Evolutionary conservation across 2,113 vertebrate genomes (phyloP).

Genomic region (Onychorhynchus coronatus): DNA sequence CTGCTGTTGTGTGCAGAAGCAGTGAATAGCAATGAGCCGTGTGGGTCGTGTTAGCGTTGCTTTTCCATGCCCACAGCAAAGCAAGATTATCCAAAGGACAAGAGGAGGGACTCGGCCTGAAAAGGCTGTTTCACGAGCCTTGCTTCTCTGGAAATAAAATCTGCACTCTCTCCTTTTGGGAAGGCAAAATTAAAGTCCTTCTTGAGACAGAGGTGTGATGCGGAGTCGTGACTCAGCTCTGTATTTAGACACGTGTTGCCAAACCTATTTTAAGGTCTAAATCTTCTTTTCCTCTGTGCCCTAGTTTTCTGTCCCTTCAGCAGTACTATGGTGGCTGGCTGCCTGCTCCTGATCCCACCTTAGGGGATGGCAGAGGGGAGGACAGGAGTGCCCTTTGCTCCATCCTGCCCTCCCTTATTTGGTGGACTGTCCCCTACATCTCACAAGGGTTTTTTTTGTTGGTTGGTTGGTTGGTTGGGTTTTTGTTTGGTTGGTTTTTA

Average conservation of each 20-base stretch:
- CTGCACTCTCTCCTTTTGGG: not conserved
- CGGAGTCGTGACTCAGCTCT: not conserved
- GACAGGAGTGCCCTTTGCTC: not conserved
- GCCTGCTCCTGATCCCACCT: not conserved
- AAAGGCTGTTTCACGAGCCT: not conserved
- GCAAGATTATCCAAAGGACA: constrained; percentile 24
- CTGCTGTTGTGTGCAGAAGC: constrained; percentile 54
- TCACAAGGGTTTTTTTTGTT: not conserved
- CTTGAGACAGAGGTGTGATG: constrained; percentile 24
- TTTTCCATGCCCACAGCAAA: constrained; percentile 44
- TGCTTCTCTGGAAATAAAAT: constrained; percentile 24
- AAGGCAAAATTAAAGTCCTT: not conserved
- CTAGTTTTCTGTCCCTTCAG: not conserved
- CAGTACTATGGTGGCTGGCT: not conserved
- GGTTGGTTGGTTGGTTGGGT: too few species aligned
- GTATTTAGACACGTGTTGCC: not conserved
- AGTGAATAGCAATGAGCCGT: constrained; percentile 40
- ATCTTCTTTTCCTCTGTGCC: not conserved
- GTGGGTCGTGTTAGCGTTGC: not conserved
- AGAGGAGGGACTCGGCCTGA: constrained; percentile 11
- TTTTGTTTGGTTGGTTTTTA: too few species aligned
- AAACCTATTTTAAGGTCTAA: constrained; percentile 36
- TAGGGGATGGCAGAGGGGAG: not conserved
- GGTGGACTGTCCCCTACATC: not conserved
- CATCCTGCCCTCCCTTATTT: not conserved